Evolutionary conservation across 2,113 vertebrate genomes (phyloP).

Genomic region (Garra rufa): DNA sequence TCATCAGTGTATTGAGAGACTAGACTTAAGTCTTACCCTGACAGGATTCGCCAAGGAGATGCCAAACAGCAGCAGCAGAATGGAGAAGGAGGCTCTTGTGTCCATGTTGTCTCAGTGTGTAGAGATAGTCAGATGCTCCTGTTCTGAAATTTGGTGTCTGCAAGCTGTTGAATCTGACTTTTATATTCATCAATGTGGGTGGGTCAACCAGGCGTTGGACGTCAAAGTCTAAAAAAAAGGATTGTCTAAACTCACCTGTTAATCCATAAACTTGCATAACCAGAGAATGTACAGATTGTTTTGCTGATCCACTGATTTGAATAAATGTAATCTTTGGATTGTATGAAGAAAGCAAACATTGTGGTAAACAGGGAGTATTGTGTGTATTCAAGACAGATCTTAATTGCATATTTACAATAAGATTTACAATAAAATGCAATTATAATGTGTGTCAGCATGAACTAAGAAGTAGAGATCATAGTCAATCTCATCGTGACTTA

Average conservation of each 20-base stretch:
- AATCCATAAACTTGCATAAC: not conserved
- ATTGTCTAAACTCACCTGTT: not conserved
- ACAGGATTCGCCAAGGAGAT: conserved; percentile 27
- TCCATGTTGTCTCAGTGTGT: conserved; percentile 52
- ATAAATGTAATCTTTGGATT: not conserved
- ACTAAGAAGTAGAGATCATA: not conserved
- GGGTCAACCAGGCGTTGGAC: conserved; percentile 19
- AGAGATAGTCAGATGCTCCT: conserved; percentile 36
- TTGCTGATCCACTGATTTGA: not conserved
- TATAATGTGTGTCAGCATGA: not conserved
- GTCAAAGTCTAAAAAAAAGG: conserved; percentile 8
- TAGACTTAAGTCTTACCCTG: not conserved
- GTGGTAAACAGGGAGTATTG: not conserved
- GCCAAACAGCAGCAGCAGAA: conserved; percentile 52
- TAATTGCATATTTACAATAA: no score
- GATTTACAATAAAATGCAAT: not conserved
- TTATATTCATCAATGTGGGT: conserved; percentile 28
- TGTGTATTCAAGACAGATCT: not conserved
- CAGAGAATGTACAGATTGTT: not conserved
- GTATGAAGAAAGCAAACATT: not conserved
- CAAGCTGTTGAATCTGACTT: not conserved
- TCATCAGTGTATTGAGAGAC: not conserved
- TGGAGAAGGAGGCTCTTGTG: conserved; percentile 43
- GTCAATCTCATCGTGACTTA: not conserved
- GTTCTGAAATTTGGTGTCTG: conserved; percentile 3